phyloP scores from a whole-genome alignment of 2,113 vertebrate species.

The Trochalopteron elliotii region DNA sequence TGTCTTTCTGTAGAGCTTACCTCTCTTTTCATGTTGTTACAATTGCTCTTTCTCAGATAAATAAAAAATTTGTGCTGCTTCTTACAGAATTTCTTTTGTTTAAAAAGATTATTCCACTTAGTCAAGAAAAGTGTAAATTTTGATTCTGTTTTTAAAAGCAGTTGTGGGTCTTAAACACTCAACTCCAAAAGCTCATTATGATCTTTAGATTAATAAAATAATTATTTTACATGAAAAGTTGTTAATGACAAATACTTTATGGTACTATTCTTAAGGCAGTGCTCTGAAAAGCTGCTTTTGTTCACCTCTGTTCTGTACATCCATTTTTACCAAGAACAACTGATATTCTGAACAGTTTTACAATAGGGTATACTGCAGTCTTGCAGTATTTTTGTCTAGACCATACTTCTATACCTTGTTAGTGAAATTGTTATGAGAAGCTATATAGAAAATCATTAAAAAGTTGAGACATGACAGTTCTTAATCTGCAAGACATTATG shows the following conservation, averaged over 20 bases:
- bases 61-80: neutral
- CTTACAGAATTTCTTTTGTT: neutral
- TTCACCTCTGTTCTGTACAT: neutral
- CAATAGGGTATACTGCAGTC: neutral
- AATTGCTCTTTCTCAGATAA: neutral
- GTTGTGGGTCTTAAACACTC: neutral
- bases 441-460: neutral
- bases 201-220: neutral
- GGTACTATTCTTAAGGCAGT: neutral
- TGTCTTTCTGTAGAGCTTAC: neutral
- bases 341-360: neutral
- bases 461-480: neutral
- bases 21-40: neutral
- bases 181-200: neutral
- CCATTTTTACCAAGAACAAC: neutral
- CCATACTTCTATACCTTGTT: neutral
- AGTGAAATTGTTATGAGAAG: neutral
- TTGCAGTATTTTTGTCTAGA: neutral
- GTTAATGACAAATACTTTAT: neutral
- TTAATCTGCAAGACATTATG: neutral
- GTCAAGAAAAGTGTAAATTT: neutral
- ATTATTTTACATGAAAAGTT: neutral
- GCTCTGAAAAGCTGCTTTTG: neutral
- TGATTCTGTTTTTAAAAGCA: neutral
- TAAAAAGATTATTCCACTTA: neutral